Percentiles rank a stretch among this genome's conserved stretches.
phyloP scores from a whole-genome alignment of 2,797 vertebrate species.

The Malacoraja senta region DNA sequence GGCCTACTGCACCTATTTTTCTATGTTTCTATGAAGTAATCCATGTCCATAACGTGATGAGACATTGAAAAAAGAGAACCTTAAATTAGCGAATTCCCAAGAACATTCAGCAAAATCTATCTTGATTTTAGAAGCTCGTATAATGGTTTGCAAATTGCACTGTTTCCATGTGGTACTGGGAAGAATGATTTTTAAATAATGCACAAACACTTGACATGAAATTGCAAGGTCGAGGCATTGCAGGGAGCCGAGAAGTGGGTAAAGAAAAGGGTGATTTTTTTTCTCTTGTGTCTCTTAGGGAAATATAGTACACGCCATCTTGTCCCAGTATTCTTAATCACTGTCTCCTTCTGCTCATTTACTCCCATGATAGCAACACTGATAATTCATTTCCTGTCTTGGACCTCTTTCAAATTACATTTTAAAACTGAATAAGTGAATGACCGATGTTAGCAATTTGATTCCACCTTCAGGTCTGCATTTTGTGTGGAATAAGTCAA shows the following conservation, averaged over 20 bases:
- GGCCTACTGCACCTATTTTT: too few species aligned
- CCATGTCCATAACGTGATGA: background rate
- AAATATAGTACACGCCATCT: background rate
- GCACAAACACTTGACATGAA: background rate
- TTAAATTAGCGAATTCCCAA: background rate
- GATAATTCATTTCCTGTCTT: background rate
- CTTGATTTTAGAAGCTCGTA: background rate
- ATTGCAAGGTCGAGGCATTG: background rate
- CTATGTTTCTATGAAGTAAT: background rate
- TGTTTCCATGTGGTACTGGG: background rate
- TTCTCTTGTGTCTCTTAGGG: background rate
- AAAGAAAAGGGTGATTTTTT: background rate
- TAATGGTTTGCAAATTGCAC: background rate
- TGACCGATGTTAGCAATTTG: background rate
- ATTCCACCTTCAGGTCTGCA: background rate
- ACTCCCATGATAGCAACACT: background rate
- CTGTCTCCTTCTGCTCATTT: background rate
- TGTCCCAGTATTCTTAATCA: background rate
- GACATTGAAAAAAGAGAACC: too few species aligned
- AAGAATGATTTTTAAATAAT: background rate
- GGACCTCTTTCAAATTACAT: background rate
- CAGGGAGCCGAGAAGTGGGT: background rate
- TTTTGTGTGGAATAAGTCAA: background rate
- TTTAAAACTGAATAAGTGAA: background rate
- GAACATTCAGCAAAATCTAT: background rate